phyloP scores from a whole-genome alignment of 1,140 invertebrate species.

The Penaeus vannamei region DNA sequence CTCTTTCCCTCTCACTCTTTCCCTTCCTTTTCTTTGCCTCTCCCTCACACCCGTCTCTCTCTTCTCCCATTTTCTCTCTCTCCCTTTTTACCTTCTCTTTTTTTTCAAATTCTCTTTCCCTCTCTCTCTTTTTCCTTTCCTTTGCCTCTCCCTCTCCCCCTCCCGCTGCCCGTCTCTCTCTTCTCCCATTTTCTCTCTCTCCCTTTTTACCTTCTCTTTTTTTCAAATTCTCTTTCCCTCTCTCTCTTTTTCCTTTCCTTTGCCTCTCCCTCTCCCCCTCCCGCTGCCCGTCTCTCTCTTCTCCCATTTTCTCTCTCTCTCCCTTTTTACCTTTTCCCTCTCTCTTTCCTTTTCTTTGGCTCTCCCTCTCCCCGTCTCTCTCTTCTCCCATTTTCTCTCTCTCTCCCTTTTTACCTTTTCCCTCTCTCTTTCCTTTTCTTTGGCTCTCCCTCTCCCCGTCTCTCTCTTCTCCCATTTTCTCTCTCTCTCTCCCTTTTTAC shows the following conservation, averaged over 20 bases:
- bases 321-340: not conserved
- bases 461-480: not conserved
- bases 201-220: not conserved
- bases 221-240: not conserved
- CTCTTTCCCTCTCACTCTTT: not conserved
- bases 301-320: not conserved
- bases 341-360: not conserved
- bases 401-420: not conserved
- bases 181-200: not conserved
- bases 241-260: not conserved
- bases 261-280: not conserved
- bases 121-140: not conserved
- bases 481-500: not conserved
- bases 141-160: not conserved
- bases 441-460: not conserved
- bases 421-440: not conserved
- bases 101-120: not conserved
- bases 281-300: not conserved
- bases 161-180: not conserved
- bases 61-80: not conserved
- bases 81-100: not conserved
- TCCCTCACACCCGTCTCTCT: not conserved
- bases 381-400: not conserved
- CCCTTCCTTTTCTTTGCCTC: not conserved
- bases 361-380: not conserved